Evolutionary conservation across 2,113 vertebrate species (phyloP).

Genomic region (Callorhinus ursinus): DNA sequence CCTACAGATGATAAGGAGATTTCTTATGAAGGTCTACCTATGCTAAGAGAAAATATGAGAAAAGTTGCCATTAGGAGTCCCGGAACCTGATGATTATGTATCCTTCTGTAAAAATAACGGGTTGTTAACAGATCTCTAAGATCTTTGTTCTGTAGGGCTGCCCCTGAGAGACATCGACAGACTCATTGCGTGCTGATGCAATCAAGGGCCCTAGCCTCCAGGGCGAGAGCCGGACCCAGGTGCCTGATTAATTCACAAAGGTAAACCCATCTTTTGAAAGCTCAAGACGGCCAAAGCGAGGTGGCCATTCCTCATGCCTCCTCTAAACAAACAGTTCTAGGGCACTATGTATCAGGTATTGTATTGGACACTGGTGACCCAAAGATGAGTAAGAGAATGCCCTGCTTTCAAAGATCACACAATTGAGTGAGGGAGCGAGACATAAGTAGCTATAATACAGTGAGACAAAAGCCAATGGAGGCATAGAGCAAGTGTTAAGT

Average conservation of each 20-base stretch:
- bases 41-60: background rate
- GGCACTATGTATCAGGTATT: background rate
- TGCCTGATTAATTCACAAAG: background rate
- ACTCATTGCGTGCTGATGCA: background rate
- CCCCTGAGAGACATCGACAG: background rate
- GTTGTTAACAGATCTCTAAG: background rate
- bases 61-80: background rate
- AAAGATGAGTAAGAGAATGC: background rate
- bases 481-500: background rate
- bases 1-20: background rate
- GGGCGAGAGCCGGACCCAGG: background rate
- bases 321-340: constrained; percentile 23
- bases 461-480: background rate
- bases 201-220: background rate
- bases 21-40: background rate
- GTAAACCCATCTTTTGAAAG: background rate
- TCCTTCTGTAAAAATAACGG: background rate
- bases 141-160: background rate
- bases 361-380: background rate
- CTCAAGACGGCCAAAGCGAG: background rate
- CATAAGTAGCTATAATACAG: background rate
- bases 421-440: constrained; percentile 36
- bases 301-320: background rate
- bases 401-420: background rate
- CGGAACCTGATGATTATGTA: background rate